Percentiles rank a stretch among this genome's conserved stretches.
These are phyloP conservation scores for Cyphomyrus plagiostoma DNA, from an alignment of 2,113 vertebrate species.

Conservation along the genomic window DNA sequence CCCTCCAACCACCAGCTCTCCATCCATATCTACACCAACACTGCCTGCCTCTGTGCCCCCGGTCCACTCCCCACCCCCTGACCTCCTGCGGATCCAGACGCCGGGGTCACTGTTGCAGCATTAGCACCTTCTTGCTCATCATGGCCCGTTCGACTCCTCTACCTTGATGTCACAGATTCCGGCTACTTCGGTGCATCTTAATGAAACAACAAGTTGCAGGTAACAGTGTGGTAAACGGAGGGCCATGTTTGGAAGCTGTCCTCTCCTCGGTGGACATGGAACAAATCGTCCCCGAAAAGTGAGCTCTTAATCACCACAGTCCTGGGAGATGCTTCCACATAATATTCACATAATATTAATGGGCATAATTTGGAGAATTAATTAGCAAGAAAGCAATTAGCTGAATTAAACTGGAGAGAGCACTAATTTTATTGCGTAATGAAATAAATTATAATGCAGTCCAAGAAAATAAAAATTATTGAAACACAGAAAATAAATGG, in stretches of 20 bases:
- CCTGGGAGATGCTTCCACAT: constrained; percentile 3
- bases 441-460: constrained; percentile 4
- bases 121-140: not conserved
- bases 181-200: not conserved
- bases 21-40: not conserved
- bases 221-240: not conserved
- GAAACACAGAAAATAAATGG: not conserved
- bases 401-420: not conserved
- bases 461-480: constrained; percentile 1
- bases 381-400: not conserved
- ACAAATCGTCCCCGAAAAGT: not conserved
- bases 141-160: not conserved
- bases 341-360: constrained; percentile 1
- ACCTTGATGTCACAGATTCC: not conserved
- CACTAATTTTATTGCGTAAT: not conserved
- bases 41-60: not conserved
- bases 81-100: not conserved
- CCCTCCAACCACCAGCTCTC: not conserved
- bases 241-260: not conserved
- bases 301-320: not conserved
- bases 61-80: not conserved
- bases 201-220: not conserved
- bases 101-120: not conserved
- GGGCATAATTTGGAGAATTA: not conserved
- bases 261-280: not conserved